These are phyloP conservation scores for Oscheius sp. DNA, from an alignment of 2,888 invertebrate genomes.

Conservation along the genomic window DNA sequence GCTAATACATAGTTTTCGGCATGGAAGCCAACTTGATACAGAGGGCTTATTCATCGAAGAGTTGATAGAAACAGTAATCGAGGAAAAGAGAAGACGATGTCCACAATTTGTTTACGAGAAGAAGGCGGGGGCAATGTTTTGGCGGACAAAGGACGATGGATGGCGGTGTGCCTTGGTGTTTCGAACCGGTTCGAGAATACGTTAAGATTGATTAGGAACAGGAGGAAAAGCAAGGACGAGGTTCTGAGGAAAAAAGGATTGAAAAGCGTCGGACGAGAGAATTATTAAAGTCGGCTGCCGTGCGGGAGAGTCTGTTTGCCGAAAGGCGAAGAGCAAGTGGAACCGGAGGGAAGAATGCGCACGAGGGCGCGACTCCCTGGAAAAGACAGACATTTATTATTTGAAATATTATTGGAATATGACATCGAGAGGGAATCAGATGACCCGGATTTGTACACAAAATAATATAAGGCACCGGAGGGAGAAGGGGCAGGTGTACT, in stretches of 20 bases:
- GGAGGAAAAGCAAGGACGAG: constrained; percentile 16
- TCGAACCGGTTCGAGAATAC: constrained; percentile 30
- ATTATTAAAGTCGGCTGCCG: constrained; percentile 23
- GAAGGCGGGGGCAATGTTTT: constrained; percentile 1
- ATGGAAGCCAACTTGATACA: background rate
- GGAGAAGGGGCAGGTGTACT: background rate
- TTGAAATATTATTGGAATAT: background rate
- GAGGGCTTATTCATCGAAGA: background rate
- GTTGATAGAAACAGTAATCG: no score
- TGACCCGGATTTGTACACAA: constrained; percentile 16
- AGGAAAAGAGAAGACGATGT: no score
- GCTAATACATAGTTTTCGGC: background rate
- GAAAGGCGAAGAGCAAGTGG: constrained; percentile 29
- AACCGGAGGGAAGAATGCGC: constrained; percentile 30
- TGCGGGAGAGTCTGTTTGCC: constrained; percentile 29
- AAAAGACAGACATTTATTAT: background rate
- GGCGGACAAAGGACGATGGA: constrained; percentile 19
- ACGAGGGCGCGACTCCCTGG: background rate
- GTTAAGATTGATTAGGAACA: constrained; percentile 36
- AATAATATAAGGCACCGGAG: constrained; percentile 22
- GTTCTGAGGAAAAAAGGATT: background rate
- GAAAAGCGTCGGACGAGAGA: constrained; percentile 1
- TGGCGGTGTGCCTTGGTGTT: constrained; percentile 26
- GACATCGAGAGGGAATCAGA: background rate
- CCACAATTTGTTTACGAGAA: no score